Conservation (phyloP, 2,113 vertebrate species). For the Phylloscopus whistleri region DNA sequence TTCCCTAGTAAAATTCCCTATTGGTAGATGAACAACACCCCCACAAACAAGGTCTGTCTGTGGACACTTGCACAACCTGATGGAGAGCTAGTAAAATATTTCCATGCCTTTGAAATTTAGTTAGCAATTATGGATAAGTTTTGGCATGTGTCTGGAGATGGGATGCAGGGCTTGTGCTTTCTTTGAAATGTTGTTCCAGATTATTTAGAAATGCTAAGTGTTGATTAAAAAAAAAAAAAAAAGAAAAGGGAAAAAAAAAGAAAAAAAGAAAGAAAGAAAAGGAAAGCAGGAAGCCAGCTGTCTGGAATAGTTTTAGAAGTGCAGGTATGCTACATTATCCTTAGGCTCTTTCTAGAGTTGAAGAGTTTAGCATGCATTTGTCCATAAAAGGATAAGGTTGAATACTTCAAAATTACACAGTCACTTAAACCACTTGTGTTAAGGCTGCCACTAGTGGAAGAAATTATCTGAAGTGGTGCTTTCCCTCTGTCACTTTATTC, state of each 20-base stretch:
- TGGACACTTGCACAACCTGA: neutral
- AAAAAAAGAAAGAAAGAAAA: no score
- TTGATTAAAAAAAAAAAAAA: neutral
- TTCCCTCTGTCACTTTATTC: neutral
- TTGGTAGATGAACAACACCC: neutral
- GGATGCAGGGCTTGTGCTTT: neutral
- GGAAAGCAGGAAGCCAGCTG: neutral
- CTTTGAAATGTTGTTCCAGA: constrained; percentile 8
- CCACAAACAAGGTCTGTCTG: neutral
- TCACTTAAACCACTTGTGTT: neutral
- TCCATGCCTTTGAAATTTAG: constrained; percentile 50
- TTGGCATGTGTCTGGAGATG: constrained; percentile 16
- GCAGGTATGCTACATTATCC: neutral
- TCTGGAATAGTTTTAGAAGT: neutral
- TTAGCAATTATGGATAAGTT: constrained; percentile 33
- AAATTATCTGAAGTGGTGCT: neutral
- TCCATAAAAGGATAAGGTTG: neutral
- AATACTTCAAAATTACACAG: neutral
- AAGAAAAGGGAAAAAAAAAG: no score
- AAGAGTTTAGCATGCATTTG: neutral
- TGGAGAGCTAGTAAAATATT: neutral
- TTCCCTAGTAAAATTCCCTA: neutral
- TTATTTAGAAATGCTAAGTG: neutral
- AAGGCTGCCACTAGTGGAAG: neutral
- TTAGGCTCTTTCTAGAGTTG: neutral